Evolutionary conservation across 2,888 invertebrate species (phyloP).

Genomic region (Mycogona germanica): DNA sequence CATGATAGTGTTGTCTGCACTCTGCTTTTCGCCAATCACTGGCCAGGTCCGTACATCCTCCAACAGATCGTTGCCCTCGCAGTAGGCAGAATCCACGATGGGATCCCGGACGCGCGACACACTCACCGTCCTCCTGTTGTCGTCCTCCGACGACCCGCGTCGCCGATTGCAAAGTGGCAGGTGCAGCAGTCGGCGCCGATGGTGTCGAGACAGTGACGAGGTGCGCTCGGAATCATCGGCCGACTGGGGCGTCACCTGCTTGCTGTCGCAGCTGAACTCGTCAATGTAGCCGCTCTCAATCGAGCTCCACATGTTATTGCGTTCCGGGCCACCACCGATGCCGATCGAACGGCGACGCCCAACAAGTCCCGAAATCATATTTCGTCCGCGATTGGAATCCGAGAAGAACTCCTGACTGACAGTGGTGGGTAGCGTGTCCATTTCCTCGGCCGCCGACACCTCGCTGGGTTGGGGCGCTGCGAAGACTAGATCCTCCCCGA

Average conservation of each 20-base stretch:
- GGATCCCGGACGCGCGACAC: background rate
- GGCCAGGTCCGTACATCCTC: conserved; percentile 7
- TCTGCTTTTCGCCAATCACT: background rate
- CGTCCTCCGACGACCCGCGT: no score
- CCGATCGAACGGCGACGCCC: no score
- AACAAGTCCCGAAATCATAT: no score
- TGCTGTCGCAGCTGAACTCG: background rate
- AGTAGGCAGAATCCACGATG: conserved; percentile 19
- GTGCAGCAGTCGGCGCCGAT: background rate
- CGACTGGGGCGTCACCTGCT: background rate
- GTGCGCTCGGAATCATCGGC: background rate
- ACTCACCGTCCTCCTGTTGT: background rate
- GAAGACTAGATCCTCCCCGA: background rate
- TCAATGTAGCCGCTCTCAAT: conserved; percentile 11
- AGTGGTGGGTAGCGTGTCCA: background rate
- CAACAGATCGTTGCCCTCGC: conserved; percentile 8
- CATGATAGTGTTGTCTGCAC: background rate
- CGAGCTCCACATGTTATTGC: conserved; percentile 9
- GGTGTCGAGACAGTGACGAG: background rate
- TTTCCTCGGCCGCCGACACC: background rate
- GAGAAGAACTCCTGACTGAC: background rate
- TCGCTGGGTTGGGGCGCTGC: no score
- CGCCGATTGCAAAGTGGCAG: no score
- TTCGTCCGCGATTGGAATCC: background rate
- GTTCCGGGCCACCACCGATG: no score